These are phyloP conservation scores for Dicentrarchus labrax DNA, from an alignment of 2,113 vertebrate species.

Conservation along the genomic window DNA sequence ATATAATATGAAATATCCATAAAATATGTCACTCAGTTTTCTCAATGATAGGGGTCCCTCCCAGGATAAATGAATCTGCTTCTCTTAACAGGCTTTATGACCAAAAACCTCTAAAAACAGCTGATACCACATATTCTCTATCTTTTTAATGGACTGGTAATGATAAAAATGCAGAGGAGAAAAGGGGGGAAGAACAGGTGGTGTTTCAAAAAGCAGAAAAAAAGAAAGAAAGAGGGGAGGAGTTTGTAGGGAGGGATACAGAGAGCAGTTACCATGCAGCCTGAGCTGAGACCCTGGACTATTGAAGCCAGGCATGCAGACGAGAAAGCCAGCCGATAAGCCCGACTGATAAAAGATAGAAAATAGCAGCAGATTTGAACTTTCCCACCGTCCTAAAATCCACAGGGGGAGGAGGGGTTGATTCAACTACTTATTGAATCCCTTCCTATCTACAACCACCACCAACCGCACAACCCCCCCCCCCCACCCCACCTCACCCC, in stretches of 20 bases:
- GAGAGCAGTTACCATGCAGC: constrained; percentile 75
- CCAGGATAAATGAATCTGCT: background rate
- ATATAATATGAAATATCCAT: no score
- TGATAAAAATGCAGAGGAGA: background rate
- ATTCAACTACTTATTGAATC: constrained; percentile 77
- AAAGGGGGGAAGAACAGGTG: constrained; percentile 48
- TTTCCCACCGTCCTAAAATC: constrained; percentile 92
- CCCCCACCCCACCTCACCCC: background rate
- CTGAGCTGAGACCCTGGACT: constrained; percentile 89
- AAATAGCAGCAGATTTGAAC: constrained; percentile 98
- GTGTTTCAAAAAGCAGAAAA: constrained; percentile 34
- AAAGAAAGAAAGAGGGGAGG: constrained; percentile 18
- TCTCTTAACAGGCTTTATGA: background rate
- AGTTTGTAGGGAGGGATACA: constrained; percentile 37
- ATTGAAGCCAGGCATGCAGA: constrained; percentile 89
- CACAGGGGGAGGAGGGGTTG: constrained; percentile 64
- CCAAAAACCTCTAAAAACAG: background rate
- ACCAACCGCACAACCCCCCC: background rate
- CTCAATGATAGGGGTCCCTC: no score
- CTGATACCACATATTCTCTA: background rate
- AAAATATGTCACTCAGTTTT: no score
- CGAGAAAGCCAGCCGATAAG: constrained; percentile 93
- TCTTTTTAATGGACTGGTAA: background rate
- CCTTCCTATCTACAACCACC: constrained; percentile 67
- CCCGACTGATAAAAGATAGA: constrained; percentile 89